Conservation (phyloP, 2,113 vertebrate species). For the Pluvialis apricaria region DNA sequence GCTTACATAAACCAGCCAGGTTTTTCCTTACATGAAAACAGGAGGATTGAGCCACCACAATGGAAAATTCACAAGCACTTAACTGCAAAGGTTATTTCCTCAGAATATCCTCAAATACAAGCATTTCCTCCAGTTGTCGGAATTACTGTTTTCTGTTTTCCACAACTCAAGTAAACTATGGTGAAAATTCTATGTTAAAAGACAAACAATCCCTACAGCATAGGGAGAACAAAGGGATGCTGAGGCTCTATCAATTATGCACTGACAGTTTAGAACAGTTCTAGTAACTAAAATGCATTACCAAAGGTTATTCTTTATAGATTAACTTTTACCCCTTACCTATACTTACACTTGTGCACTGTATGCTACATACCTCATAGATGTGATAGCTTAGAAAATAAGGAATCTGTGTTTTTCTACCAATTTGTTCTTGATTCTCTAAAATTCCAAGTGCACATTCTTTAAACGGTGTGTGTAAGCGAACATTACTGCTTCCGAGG, state of each 20-base stretch:
- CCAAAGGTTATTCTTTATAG: not conserved
- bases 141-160: not conserved
- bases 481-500: not conserved
- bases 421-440: not conserved
- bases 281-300: not conserved
- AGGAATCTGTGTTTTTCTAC: not conserved
- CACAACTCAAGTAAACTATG: not conserved
- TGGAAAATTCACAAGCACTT: not conserved
- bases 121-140: not conserved
- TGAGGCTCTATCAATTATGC: not conserved
- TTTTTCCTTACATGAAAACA: not conserved
- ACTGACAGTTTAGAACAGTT: not conserved
- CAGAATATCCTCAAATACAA: not conserved
- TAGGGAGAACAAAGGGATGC: not conserved
- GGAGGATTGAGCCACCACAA: not conserved
- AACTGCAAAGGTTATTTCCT: not conserved
- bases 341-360: not conserved
- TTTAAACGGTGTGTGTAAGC: not conserved
- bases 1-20: not conserved
- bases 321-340: not conserved
- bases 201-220: not conserved
- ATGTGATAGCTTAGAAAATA: not conserved
- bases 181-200: not conserved
- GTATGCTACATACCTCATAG: not conserved
- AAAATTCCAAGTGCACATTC: not conserved